Conservation (phyloP, 2,113 vertebrate species). For the Patagioenas fasciata region DNA sequence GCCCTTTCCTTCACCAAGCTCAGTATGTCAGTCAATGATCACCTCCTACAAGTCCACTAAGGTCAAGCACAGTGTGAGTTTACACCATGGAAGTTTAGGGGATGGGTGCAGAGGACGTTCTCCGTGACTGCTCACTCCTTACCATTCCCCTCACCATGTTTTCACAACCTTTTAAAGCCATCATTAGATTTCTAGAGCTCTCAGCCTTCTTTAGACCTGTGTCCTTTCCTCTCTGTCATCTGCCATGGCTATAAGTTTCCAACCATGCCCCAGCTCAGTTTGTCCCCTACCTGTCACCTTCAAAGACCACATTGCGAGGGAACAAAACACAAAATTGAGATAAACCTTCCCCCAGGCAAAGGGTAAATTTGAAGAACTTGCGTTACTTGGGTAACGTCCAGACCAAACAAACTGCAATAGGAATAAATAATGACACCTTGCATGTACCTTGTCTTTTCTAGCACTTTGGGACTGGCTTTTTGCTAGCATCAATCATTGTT, state of each 20-base stretch:
- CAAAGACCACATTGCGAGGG: background rate
- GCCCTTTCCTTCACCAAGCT: background rate
- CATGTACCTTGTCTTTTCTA: conserved; percentile 11
- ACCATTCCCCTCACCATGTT: background rate
- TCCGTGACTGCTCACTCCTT: background rate
- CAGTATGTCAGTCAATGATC: background rate
- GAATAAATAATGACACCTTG: conserved; percentile 17
- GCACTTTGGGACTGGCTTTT: background rate
- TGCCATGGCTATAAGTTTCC: background rate
- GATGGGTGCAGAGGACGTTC: background rate
- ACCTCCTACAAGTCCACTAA: background rate
- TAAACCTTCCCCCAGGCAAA: background rate
- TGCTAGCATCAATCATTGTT: conserved; percentile 8
- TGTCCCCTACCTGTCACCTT: background rate
- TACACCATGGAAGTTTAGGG: background rate
- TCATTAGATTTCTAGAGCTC: background rate
- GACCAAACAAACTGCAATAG: background rate
- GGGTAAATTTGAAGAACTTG: background rate
- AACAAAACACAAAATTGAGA: background rate
- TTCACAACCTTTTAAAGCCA: background rate
- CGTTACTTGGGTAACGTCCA: background rate
- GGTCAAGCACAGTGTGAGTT: background rate
- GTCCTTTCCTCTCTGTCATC: background rate
- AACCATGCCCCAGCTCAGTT: background rate
- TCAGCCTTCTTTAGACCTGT: background rate